These are phyloP conservation scores for Parnassius smintheus DNA, from an alignment of 2,888 invertebrate species.

Conservation along the genomic window DNA sequence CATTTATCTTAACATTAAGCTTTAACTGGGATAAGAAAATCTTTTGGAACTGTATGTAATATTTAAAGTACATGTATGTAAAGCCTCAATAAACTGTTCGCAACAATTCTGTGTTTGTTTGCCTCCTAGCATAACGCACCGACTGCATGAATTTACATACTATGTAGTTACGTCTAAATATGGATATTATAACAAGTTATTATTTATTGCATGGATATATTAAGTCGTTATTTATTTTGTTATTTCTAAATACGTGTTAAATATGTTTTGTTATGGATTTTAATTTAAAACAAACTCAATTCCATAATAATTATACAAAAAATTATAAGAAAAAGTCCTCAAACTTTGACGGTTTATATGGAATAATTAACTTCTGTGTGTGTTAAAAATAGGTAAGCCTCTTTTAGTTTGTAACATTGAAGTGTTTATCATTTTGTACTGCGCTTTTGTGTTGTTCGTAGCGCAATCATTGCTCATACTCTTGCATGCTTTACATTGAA, in stretches of 20 bases:
- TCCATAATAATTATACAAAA: too few relatives aligned
- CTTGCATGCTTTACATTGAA: too few relatives aligned
- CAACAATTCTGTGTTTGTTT: slow-evolving; percentile 50
- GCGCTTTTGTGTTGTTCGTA: background rate
- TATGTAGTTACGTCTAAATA: too few relatives aligned
- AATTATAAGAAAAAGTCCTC: too few relatives aligned
- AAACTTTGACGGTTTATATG: too few relatives aligned
- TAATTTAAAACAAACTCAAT: too few relatives aligned
- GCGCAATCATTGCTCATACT: background rate
- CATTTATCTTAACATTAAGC: slow-evolving; percentile 1
- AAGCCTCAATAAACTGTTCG: slow-evolving; percentile 54
- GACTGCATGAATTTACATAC: background rate
- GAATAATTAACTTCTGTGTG: too few relatives aligned
- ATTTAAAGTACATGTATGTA: slow-evolving; percentile 28
- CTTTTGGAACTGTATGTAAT: slow-evolving; percentile 29
- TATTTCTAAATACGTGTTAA: too few relatives aligned
- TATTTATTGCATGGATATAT: too few relatives aligned
- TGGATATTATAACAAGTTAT: too few relatives aligned
- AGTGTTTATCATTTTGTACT: background rate
- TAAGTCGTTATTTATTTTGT: too few relatives aligned
- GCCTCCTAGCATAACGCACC: slow-evolving; percentile 27
- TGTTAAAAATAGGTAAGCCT: slow-evolving; percentile 1
- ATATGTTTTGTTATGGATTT: too few relatives aligned
- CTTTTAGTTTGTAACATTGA: background rate
- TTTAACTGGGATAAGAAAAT: slow-evolving; percentile 18